phyloP scores from a whole-genome alignment of 2,888 invertebrate genomes.

The Diploptera punctata region DNA sequence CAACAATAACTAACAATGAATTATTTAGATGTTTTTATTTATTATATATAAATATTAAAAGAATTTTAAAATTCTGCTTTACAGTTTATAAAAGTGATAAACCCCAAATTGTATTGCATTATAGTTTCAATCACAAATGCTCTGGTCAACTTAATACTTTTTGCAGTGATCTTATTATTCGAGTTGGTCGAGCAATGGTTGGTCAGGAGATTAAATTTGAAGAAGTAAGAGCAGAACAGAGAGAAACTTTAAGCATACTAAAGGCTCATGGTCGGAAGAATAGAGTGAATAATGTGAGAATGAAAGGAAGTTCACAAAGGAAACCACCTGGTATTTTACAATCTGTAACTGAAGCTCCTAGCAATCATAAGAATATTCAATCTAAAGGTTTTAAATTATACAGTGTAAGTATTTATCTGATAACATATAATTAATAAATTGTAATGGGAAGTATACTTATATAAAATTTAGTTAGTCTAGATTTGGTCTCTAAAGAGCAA shows the following conservation, averaged over 20 bases:
- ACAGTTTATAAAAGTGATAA: no score
- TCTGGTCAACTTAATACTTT: no score
- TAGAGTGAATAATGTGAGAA: constrained; percentile 60
- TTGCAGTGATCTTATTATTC: constrained; percentile 61
- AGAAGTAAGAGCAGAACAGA: constrained; percentile 75
- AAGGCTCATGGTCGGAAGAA: constrained; percentile 69
- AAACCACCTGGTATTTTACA: constrained; percentile 3
- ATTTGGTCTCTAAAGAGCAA: no score
- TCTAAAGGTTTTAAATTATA: not conserved
- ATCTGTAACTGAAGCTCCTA: not conserved
- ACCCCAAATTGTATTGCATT: no score
- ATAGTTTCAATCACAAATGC: no score
- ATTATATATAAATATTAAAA: no score
- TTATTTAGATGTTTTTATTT: no score
- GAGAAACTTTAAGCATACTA: constrained; percentile 78
- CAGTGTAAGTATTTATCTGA: not conserved
- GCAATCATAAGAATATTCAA: not conserved
- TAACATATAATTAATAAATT: no score
- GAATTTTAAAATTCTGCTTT: constrained; percentile 47
- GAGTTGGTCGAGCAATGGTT: constrained; percentile 71
- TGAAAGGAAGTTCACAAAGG: constrained; percentile 48
- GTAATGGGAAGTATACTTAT: no score
- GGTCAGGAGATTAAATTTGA: constrained; percentile 64
- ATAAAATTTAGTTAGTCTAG: no score
- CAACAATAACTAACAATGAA: no score